A percentile compares a stretch with the other conserved stretches of the same genome.
Evolutionary conservation across 1,140 invertebrate species (phyloP).

Genomic region (Cotesia typhae): DNA sequence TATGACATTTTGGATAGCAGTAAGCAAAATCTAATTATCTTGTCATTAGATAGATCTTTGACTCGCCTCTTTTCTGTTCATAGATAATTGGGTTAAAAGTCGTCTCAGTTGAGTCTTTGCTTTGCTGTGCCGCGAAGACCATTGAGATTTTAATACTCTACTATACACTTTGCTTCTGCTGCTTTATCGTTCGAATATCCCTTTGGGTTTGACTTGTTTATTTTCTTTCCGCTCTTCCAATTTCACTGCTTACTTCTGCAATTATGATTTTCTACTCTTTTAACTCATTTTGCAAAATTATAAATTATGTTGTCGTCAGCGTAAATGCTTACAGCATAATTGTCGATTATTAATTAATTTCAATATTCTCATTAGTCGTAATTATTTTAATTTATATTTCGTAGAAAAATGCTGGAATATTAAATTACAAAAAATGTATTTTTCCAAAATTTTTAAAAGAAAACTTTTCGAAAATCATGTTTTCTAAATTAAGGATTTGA

Average conservation of each 20-base stretch:
- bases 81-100: constrained; percentile 26
- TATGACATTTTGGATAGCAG: not conserved
- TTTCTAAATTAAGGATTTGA: no score
- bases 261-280: not conserved
- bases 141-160: constrained; percentile 25
- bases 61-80: constrained; percentile 16
- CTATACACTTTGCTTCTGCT: no score
- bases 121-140: not conserved
- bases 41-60: constrained; percentile 29
- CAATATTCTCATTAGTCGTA: no score
- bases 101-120: not conserved
- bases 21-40: constrained; percentile 15
- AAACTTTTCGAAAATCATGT: no score
- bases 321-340: no score
- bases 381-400: no score
- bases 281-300: not conserved
- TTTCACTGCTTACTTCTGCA: not conserved
- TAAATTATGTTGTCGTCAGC: no score
- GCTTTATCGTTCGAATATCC: constrained; percentile 4
- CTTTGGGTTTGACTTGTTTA: constrained; percentile 14
- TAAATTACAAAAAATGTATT: no score
- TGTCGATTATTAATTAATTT: no score
- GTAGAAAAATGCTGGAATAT: no score
- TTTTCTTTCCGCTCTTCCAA: constrained; percentile 4
- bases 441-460: no score